These are phyloP conservation scores for Patella caerulea DNA, from an alignment of 2,888 invertebrate genomes.

Conservation along the genomic window DNA sequence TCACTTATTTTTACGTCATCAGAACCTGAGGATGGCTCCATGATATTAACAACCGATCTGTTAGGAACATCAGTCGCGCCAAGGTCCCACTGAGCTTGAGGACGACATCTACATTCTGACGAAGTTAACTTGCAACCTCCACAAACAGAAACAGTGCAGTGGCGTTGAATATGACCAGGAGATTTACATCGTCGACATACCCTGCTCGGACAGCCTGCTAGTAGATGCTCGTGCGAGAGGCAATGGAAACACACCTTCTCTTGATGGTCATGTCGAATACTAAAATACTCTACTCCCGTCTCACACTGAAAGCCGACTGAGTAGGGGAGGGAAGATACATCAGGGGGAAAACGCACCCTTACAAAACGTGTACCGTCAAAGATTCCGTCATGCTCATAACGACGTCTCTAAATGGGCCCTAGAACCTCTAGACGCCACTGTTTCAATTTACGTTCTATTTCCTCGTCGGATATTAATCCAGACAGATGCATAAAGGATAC, in stretches of 20 bases:
- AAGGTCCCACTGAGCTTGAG: not conserved
- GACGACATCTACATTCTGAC: not conserved
- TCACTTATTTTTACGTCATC: too few relatives aligned
- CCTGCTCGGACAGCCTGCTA: not conserved
- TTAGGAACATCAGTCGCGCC: not conserved
- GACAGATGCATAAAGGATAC: not conserved
- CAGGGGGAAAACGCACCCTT: not conserved
- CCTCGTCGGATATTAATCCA: not conserved
- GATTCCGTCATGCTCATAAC: not conserved
- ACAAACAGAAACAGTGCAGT: not conserved
- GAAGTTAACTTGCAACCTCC: not conserved
- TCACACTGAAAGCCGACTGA: not conserved
- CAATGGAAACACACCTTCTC: conserved; percentile 1
- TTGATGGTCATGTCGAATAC: not conserved
- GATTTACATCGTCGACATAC: not conserved
- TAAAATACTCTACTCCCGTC: not conserved
- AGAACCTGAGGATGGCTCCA: too few relatives aligned
- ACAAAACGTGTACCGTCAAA: not conserved
- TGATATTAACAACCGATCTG: not conserved
- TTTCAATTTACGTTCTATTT: not conserved
- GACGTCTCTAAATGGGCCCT: not conserved
- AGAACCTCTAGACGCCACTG: not conserved
- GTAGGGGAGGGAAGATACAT: not conserved
- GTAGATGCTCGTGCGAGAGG: not conserved
- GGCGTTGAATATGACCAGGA: not conserved